Evolutionary conservation across 2,113 vertebrate genomes (phyloP).

Genomic region (Picathartes gymnocephalus): DNA sequence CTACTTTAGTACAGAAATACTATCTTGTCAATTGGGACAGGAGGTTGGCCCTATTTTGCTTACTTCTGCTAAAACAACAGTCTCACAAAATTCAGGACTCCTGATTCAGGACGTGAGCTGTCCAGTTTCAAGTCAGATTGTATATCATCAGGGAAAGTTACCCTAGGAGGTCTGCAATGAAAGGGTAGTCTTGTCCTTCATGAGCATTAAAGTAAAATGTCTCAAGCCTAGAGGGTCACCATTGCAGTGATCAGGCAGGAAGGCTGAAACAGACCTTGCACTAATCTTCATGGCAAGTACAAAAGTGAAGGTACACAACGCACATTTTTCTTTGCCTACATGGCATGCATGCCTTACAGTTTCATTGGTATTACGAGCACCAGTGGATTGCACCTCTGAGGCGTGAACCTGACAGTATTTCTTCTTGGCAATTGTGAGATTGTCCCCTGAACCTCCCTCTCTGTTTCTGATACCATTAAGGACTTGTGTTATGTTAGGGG

Average conservation of each 20-base stretch:
- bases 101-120: not conserved
- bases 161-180: not conserved
- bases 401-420: not conserved
- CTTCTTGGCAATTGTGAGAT: not conserved
- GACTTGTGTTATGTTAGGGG: no score
- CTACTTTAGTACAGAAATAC: not conserved
- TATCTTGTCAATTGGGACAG: rapidly evolving
- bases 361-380: not conserved
- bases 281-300: not conserved
- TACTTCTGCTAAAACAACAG: not conserved
- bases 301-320: not conserved
- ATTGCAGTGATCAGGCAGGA: not conserved
- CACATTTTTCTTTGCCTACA: not conserved
- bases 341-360: not conserved
- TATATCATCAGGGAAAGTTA: not conserved
- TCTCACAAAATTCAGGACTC: not conserved
- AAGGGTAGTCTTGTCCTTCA: not conserved
- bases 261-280: not conserved
- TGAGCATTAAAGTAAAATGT: not conserved
- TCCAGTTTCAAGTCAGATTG: not conserved
- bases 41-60: not conserved
- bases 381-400: not conserved
- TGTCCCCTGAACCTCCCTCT: not conserved
- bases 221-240: not conserved
- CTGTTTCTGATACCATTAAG: not conserved